phyloP scores from a whole-genome alignment of 1,140 invertebrate species.

The Melitaea cinxia region DNA sequence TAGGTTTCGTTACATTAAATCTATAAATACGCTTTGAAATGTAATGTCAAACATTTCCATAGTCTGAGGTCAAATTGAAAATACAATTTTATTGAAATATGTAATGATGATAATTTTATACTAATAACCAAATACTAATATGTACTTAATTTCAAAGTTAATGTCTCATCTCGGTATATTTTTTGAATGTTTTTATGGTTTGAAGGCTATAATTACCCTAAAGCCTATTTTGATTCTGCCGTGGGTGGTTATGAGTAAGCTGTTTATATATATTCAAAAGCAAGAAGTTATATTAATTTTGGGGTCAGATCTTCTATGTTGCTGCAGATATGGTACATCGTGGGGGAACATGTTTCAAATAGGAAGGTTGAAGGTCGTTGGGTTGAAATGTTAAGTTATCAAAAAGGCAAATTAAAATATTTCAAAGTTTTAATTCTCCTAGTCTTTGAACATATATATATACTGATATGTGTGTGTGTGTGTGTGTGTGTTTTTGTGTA shows the following conservation, averaged over 20 bases:
- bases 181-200: neutral
- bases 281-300: slow-evolving; percentile 5
- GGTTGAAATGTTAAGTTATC: too few species aligned
- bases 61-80: too few species aligned
- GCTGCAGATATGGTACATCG: slow-evolving; percentile 15
- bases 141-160: neutral
- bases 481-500: too few species aligned
- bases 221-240: slow-evolving; percentile 1
- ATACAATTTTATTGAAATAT: neutral
- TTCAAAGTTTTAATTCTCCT: too few species aligned
- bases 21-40: too few species aligned
- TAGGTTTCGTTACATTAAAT: too few species aligned
- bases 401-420: too few species aligned
- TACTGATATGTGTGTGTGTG: too few species aligned
- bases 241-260: slow-evolving; percentile 16
- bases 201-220: neutral
- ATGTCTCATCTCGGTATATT: neutral
- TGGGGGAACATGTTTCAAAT: slow-evolving; percentile 31
- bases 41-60: too few species aligned
- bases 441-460: too few species aligned
- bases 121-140: too few species aligned
- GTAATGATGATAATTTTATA: neutral
- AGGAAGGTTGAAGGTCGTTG: slow-evolving; percentile 11
- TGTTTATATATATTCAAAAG: neutral
- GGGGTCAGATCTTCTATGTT: slow-evolving; percentile 2